A percentile compares a stretch with the other conserved stretches of the same genome.
Conservation (phyloP, 2,113 vertebrate genomes). For the Chlorodrepanis virens region DNA sequence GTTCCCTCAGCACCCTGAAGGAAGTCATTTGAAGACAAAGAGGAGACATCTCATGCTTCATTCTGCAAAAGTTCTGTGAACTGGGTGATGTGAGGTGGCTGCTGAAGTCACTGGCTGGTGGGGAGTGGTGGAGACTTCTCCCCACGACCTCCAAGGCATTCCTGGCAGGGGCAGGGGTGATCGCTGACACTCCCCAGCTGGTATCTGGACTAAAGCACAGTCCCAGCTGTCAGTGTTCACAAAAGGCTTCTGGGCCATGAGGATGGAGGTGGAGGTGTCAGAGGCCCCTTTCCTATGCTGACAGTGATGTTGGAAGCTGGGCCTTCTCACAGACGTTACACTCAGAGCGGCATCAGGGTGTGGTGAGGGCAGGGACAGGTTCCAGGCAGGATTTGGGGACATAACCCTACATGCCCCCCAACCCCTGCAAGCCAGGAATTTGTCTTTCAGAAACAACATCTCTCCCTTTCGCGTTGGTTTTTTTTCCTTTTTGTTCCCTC, state of each 20-base stretch:
- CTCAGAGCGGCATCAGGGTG: neutral
- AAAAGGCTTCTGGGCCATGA: neutral
- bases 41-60: neutral
- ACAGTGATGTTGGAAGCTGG: neutral
- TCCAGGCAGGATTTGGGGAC: neutral
- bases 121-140: neutral
- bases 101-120: rapidly evolving
- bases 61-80: neutral
- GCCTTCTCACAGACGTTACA: neutral
- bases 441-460: neutral
- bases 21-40: rapidly evolving
- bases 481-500: conserved; percentile 1
- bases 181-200: neutral
- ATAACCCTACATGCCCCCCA: neutral
- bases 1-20: neutral
- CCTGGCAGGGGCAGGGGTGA: neutral
- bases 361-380: neutral
- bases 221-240: neutral
- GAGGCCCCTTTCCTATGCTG: neutral
- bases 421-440: neutral
- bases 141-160: neutral
- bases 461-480: neutral
- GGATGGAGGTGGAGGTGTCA: neutral
- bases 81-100: neutral
- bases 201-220: neutral